Conservation (phyloP, 2,113 vertebrate species). For the Gallinago undulata region DNA sequence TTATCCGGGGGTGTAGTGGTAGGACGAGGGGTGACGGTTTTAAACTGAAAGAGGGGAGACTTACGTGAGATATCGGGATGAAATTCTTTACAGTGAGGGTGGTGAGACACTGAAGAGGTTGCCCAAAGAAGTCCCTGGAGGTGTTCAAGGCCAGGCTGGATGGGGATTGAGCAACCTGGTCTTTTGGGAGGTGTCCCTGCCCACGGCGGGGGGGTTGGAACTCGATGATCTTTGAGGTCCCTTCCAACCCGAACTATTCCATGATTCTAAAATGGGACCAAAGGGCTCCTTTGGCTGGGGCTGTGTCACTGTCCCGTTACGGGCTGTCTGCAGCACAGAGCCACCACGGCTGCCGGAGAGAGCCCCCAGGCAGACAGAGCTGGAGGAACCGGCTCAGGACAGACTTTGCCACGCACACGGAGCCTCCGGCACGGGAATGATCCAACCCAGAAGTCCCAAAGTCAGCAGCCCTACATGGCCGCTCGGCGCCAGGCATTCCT, state of each 20-base stretch:
- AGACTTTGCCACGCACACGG: neutral
- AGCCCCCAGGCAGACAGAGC: neutral
- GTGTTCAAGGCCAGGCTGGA: neutral
- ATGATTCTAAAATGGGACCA: neutral
- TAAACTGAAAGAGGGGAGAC: neutral
- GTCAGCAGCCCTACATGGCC: neutral
- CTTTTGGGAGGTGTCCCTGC: neutral
- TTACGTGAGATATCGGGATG: neutral
- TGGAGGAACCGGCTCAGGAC: neutral
- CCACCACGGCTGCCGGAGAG: rapidly evolving
- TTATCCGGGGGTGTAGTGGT: too few relatives aligned
- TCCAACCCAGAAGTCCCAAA: neutral
- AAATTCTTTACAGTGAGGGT: neutral
- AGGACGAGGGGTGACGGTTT: neutral
- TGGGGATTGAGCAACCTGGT: neutral
- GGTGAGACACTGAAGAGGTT: neutral
- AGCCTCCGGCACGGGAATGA: neutral
- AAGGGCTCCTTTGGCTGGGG: neutral
- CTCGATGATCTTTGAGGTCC: neutral
- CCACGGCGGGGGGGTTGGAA: neutral
- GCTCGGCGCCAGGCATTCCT: neutral
- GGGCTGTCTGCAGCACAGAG: neutral
- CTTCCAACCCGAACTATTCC: neutral
- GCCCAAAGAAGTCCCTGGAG: neutral
- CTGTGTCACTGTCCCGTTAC: rapidly evolving